These are phyloP conservation scores for Drosophila biarmipes DNA, from an alignment of 1,140 invertebrate genomes.

Conservation along the genomic window DNA sequence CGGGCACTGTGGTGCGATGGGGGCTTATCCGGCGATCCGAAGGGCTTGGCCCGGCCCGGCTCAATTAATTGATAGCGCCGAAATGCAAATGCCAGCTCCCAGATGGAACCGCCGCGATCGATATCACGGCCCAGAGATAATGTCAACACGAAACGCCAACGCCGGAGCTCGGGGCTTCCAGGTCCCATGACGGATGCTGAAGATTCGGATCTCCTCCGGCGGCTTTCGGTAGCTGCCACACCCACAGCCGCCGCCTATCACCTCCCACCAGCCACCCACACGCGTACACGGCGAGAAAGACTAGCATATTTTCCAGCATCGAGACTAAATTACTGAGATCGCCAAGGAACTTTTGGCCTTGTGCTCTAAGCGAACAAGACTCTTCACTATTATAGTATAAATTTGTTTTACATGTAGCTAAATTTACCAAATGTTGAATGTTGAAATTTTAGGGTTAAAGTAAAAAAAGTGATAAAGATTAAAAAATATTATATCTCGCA, in stretches of 20 bases:
- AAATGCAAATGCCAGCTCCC: conserved; percentile 55
- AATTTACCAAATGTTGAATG: too few species aligned
- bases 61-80: conserved; percentile 55
- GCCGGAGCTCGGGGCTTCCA: conserved; percentile 11
- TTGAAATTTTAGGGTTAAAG: too few species aligned
- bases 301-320: background rate
- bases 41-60: conserved; percentile 59
- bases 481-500: too few species aligned
- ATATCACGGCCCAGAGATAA: conserved; percentile 22
- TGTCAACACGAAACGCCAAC: conserved; percentile 43
- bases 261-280: conserved; percentile 18
- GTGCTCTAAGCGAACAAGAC: background rate
- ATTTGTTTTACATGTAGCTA: too few species aligned
- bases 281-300: background rate
- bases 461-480: too few species aligned
- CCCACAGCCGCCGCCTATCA: conserved; percentile 33
- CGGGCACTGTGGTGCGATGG: conserved; percentile 1
- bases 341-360: background rate
- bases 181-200: conserved; percentile 39
- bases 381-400: too few species aligned
- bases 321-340: background rate
- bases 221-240: conserved; percentile 48
- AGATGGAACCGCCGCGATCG: conserved; percentile 6
- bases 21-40: conserved; percentile 13
- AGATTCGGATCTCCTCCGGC: conserved; percentile 47